Percentiles rank a stretch among this genome's conserved stretches.
These are phyloP conservation scores for Alethe diademata DNA, from an alignment of 2,113 vertebrate species.

Conservation along the genomic window DNA sequence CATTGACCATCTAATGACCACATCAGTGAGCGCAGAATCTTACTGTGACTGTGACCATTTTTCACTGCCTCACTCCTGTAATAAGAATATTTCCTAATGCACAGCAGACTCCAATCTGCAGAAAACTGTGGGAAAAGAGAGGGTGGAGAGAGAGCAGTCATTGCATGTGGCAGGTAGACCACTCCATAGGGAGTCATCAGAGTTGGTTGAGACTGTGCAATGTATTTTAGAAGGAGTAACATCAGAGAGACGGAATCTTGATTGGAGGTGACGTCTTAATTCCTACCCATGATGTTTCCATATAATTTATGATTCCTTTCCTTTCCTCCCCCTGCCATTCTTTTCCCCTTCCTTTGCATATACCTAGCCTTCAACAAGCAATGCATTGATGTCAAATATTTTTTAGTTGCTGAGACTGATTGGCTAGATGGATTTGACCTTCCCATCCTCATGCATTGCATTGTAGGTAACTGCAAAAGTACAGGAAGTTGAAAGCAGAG, in stretches of 20 bases:
- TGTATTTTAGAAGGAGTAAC: not conserved
- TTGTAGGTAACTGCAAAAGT: not conserved
- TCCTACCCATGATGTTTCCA: not conserved
- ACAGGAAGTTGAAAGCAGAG: not conserved
- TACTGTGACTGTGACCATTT: not conserved
- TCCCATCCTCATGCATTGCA: not conserved
- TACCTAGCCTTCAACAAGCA: not conserved
- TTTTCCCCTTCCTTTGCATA: not conserved
- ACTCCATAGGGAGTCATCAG: not conserved
- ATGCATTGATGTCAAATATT: not conserved
- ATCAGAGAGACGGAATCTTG: not conserved
- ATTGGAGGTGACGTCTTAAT: not conserved
- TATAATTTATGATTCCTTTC: not conserved
- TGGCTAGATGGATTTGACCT: not conserved
- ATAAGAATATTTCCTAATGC: not conserved
- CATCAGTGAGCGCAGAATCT: not conserved
- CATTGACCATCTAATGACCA: not conserved
- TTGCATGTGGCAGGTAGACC: not conserved
- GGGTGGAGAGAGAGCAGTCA: not conserved
- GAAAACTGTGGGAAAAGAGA: not conserved
- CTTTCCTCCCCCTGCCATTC: not conserved
- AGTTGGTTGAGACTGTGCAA: not conserved
- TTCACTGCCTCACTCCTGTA: not conserved
- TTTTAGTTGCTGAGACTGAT: not conserved
- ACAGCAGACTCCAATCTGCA: not conserved